A percentile compares a stretch with the other conserved stretches of the same genome.
These are phyloP conservation scores for Fregata magnificens DNA, from an alignment of 2,113 vertebrate species.

Conservation along the genomic window DNA sequence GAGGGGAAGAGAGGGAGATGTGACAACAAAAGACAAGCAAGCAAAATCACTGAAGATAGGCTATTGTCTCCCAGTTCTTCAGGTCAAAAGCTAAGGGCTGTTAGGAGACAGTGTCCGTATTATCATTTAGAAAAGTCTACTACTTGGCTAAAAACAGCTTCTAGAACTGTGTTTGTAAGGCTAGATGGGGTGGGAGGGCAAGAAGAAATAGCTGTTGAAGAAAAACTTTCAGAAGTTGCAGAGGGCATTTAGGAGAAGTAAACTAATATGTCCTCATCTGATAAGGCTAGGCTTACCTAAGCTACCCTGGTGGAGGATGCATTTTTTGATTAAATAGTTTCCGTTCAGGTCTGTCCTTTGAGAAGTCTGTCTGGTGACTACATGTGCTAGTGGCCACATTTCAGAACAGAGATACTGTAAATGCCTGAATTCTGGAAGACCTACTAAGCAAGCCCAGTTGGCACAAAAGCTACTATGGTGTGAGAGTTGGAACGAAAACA, in stretches of 20 bases:
- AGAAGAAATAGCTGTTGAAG: background rate
- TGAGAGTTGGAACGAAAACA: background rate
- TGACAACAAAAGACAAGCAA: background rate
- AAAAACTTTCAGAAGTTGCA: background rate
- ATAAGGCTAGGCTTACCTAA: background rate
- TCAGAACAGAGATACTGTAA: background rate
- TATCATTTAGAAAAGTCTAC: background rate
- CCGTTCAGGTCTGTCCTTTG: background rate
- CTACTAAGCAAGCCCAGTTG: background rate
- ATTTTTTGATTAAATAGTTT: background rate
- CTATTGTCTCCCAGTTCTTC: background rate
- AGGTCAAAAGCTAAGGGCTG: background rate
- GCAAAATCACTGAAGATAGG: background rate
- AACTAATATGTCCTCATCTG: background rate
- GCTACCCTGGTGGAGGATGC: background rate
- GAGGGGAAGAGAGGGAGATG: background rate
- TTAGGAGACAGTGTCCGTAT: background rate
- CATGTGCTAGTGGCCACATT: background rate
- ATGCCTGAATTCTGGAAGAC: background rate
- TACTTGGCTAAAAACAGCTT: background rate
- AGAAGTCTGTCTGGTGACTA: background rate
- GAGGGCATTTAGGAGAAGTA: background rate
- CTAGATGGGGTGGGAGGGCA: background rate
- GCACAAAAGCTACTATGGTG: background rate
- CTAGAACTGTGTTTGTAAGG: background rate